Percentiles rank a stretch among this genome's conserved stretches.
phyloP scores from a whole-genome alignment of 2,888 invertebrate species.

The Oscheius sp. region DNA sequence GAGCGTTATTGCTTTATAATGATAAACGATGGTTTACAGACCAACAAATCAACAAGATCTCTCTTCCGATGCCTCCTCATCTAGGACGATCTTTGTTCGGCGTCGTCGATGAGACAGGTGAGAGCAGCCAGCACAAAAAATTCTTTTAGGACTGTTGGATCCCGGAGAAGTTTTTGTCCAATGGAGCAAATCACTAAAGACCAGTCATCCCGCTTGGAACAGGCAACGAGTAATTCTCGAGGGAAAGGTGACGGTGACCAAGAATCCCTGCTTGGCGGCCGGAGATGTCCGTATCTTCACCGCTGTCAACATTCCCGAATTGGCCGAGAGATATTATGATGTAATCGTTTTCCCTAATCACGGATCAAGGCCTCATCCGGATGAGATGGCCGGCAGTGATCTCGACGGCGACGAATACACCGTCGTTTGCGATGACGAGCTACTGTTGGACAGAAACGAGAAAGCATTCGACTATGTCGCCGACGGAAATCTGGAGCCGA shows the following conservation, averaged over 20 bases:
- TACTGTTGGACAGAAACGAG: neutral
- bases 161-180: slow-evolving; percentile 14
- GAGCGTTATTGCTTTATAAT: neutral
- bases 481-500: neutral
- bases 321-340: neutral
- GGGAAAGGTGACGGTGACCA: neutral
- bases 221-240: neutral
- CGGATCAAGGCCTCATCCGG: neutral
- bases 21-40: neutral
- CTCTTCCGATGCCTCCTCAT: slow-evolving; percentile 1
- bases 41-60: slow-evolving; percentile 12
- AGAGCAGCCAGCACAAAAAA: too few species aligned
- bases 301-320: neutral
- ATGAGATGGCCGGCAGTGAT: slow-evolving; percentile 8
- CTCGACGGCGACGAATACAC: slow-evolving; percentile 9
- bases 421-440: neutral
- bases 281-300: slow-evolving; percentile 5
- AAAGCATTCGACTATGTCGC: neutral
- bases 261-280: neutral
- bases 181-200: neutral
- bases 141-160: neutral
- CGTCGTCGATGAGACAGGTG: slow-evolving; percentile 5
- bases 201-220: neutral
- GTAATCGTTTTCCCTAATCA: neutral
- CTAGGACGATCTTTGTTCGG: slow-evolving; percentile 4